These are phyloP conservation scores for Chironomus tepperi DNA, from an alignment of 1,140 invertebrate genomes.

Conservation along the genomic window DNA sequence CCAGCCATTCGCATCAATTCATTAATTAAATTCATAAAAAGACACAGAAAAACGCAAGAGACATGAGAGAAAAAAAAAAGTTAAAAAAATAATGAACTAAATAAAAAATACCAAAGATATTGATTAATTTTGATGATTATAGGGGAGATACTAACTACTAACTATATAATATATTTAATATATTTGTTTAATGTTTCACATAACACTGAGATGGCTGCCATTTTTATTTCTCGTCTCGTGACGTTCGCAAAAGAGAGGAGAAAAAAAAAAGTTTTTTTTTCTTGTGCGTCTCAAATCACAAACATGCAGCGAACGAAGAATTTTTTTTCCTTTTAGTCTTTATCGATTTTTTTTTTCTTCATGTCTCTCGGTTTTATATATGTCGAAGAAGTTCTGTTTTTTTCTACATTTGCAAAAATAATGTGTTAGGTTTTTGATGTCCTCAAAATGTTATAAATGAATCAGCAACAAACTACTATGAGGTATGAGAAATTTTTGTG, in stretches of 20 bases:
- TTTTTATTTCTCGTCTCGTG: constrained; percentile 6
- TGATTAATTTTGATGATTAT: constrained; percentile 17
- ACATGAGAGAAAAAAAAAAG: not conserved
- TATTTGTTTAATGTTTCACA: constrained; percentile 9
- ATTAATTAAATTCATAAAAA: too few relatives aligned
- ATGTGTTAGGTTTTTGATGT: not conserved
- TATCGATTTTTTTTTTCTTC: not conserved
- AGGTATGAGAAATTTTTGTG: not conserved
- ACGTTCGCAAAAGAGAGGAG: not conserved
- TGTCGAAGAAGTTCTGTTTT: not conserved
- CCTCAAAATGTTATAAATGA: too few relatives aligned
- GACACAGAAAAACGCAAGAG: too few relatives aligned
- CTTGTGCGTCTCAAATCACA: not conserved
- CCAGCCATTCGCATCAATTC: too few relatives aligned
- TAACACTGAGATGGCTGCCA: constrained; percentile 5
- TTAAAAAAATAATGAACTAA: not conserved
- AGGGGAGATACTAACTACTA: not conserved
- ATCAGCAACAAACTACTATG: not conserved
- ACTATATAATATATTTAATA: not conserved
- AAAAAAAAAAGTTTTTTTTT: not conserved
- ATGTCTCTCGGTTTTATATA: not conserved
- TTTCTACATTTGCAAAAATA: not conserved
- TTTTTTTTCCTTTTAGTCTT: not conserved
- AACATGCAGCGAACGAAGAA: not conserved
- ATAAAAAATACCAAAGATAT: constrained; percentile 22